Conservation (phyloP, 1,140 invertebrate species). For the Drosophila orena region DNA sequence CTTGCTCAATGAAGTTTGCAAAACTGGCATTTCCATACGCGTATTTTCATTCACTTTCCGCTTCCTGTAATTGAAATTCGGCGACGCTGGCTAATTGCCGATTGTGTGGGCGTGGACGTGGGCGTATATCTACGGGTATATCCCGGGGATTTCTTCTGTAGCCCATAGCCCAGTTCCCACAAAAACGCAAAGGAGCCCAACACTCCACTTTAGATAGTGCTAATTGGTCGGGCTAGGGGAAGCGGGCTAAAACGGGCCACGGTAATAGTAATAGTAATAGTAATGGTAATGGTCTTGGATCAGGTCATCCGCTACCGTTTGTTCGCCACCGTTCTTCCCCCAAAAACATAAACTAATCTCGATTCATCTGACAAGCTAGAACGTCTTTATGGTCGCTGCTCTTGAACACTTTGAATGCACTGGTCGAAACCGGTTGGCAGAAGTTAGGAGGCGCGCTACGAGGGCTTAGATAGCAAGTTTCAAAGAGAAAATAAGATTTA, state of each 20-base stretch:
- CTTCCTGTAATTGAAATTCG: slow-evolving; percentile 75
- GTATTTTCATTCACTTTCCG: slow-evolving; percentile 72
- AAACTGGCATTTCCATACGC: slow-evolving; percentile 55
- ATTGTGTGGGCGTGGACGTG: slow-evolving; percentile 29
- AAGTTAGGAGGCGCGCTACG: no score
- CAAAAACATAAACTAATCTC: slow-evolving; percentile 50
- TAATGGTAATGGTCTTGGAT: slow-evolving; percentile 30
- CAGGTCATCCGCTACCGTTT: slow-evolving; percentile 48
- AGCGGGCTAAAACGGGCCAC: slow-evolving; percentile 23
- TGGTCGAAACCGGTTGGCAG: not conserved
- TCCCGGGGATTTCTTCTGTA: slow-evolving; percentile 1
- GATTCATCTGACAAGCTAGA: slow-evolving; percentile 37
- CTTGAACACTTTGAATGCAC: slow-evolving; percentile 20
- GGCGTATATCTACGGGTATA: slow-evolving; percentile 2
- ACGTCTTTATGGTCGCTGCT: slow-evolving; percentile 53
- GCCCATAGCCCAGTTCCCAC: slow-evolving; percentile 27
- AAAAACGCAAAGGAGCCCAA: slow-evolving; percentile 3
- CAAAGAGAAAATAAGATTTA: no score
- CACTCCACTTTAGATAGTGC: slow-evolving; percentile 28
- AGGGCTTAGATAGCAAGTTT: not conserved
- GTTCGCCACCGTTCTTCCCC: slow-evolving; percentile 42
- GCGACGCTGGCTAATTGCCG: slow-evolving; percentile 30
- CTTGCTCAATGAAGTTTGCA: slow-evolving; percentile 57
- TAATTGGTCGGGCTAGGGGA: slow-evolving; percentile 25
- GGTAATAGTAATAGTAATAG: slow-evolving; percentile 2